Evolutionary conservation across 1,140 invertebrate species (phyloP), one percentile per base, ranked within the genome.

Genomic region (Plectrocnemia conspersa): DNA sequence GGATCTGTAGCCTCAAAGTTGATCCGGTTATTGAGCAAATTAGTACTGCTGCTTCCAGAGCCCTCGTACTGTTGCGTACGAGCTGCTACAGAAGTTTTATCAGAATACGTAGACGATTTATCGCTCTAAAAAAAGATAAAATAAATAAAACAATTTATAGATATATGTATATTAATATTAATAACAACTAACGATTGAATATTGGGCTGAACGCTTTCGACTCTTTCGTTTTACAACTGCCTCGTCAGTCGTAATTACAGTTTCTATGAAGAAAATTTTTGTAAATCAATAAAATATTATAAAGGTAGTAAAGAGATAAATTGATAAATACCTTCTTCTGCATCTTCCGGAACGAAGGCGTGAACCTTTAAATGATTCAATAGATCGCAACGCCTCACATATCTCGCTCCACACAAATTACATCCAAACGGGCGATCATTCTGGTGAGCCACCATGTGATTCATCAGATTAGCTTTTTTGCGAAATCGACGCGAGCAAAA

Each of bases 301-400:
- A 25, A 35, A 48, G 18, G 22, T 33, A 35, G 7, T 19, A 25
- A 46, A 25, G 13, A 13, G 13, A 25, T 13, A 38, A n/a, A 46
- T 46, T 46, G 40, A 7, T 42, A 41, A 9, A 10, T 48, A 9
- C 74, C 74, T 3, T 78, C 77, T 32, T 78, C 78, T 13, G 74
- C 61, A 57, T 80, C 77, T 18, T 81, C 78, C 2, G 84, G 83
- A n/a, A 82, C 79, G 62, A 79, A 84, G 0, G 87, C 86, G 64
- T 89, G 88, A 11, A 85, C 85, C 68, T 89, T 89, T 32, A 89
- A 75, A 64, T 90, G 88, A 68, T 85, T 87, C 71, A 88, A 85
- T 24, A 89, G 75, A 68, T 90, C 87, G 49, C 78, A 82, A 57
- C 86, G 87, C 35, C 86, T 76, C 2, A 86, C 80, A 64, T 88